phyloP scores from a whole-genome alignment of 2,113 vertebrate genomes.

The Chauna torquata region DNA sequence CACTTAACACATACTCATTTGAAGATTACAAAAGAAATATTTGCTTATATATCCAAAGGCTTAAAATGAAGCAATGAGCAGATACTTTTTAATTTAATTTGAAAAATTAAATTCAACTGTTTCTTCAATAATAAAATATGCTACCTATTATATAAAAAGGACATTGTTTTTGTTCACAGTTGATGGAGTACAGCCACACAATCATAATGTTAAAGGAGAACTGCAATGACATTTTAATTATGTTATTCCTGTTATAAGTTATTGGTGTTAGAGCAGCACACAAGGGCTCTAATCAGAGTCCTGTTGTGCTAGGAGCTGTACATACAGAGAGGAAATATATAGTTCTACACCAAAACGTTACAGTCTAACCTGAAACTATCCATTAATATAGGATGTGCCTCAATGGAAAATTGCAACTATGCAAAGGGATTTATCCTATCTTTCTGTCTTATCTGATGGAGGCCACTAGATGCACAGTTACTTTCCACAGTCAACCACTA shows the following conservation, averaged over 20 bases:
- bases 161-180: constrained; percentile 8
- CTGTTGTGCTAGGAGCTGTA: not conserved
- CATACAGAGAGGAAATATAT: not conserved
- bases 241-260: not conserved
- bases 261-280: not conserved
- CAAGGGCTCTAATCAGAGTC: not conserved
- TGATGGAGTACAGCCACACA: constrained; percentile 3
- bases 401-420: not conserved
- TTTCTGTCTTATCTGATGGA: not conserved
- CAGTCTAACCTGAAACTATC: not conserved
- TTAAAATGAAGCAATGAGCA: constrained; percentile 36
- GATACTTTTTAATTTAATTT: not conserved
- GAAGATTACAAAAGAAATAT: constrained; percentile 57
- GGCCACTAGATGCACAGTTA: not conserved
- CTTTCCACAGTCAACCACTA: not conserved
- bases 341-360: not conserved
- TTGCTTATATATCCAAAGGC: constrained; percentile 37
- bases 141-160: constrained; percentile 38
- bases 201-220: constrained; percentile 25
- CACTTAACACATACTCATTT: constrained; percentile 48
- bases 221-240: constrained; percentile 12
- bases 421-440: not conserved
- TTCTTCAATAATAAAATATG: constrained; percentile 52
- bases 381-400: not conserved
- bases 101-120: constrained; percentile 21